A percentile compares a stretch with the other conserved stretches of the same genome.
Conservation (phyloP, 2,888 invertebrate species). For the Dione vanillae region DNA sequence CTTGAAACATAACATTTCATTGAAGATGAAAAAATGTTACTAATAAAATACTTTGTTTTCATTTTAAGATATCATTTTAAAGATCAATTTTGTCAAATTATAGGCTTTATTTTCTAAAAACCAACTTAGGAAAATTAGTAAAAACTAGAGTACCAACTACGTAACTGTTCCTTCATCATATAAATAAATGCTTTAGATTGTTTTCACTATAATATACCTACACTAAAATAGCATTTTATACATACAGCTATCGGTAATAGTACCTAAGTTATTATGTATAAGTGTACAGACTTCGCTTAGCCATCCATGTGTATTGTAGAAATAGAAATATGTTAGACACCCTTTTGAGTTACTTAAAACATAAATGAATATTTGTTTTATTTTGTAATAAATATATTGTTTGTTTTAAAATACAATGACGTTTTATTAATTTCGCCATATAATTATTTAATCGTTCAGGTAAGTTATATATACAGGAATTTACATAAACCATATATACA, state of each 20-base stretch:
- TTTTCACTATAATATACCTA: constrained; percentile 35
- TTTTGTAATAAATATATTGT: constrained; percentile 72
- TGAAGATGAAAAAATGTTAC: constrained; percentile 5
- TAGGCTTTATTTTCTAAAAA: background rate
- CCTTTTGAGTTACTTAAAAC: constrained; percentile 69
- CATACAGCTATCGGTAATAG: constrained; percentile 41
- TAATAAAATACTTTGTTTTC: background rate
- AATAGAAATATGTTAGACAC: constrained; percentile 54
- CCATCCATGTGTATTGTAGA: constrained; percentile 52
- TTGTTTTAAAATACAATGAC: constrained; percentile 61
- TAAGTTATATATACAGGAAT: background rate
- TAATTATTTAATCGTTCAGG: background rate
- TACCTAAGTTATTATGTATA: constrained; percentile 16
- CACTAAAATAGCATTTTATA: constrained; percentile 52
- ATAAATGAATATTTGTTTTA: constrained; percentile 52
- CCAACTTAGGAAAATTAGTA: background rate
- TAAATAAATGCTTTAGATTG: constrained; percentile 39
- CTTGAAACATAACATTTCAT: background rate
- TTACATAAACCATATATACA: constrained; percentile 1
- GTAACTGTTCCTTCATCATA: constrained; percentile 45
- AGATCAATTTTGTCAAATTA: background rate
- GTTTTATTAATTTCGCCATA: constrained; percentile 49
- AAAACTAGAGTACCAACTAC: constrained; percentile 33
- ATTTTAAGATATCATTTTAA: background rate
- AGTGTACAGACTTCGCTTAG: constrained; percentile 55